Evolutionary conservation across 2,797 vertebrate genomes (phyloP).

Genomic region (Darevskia nairensis): DNA sequence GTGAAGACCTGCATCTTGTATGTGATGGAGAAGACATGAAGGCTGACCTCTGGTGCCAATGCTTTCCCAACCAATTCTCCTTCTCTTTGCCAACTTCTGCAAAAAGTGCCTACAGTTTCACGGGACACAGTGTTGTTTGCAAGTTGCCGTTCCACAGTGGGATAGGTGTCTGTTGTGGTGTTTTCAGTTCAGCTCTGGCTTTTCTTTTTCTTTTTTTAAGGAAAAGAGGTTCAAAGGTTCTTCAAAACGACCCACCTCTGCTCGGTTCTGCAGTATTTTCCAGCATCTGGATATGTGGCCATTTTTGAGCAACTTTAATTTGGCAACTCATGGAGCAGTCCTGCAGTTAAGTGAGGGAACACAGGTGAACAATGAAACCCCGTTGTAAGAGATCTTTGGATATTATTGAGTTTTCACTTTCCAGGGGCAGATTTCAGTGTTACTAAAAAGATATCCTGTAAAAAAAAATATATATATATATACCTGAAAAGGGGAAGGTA

Average conservation of each 20-base stretch:
- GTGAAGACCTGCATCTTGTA: constrained; percentile 36
- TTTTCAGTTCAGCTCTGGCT: not conserved
- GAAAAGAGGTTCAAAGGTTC: not conserved
- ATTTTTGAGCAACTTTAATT: constrained; percentile 12
- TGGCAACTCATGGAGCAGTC: constrained; percentile 23
- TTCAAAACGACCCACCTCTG: constrained; percentile 26
- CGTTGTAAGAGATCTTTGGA: not conserved
- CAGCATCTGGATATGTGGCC: constrained; percentile 6
- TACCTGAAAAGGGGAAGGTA: not conserved
- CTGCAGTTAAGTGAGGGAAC: not conserved
- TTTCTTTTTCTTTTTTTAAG: constrained; percentile 6
- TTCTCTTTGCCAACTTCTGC: constrained; percentile 73
- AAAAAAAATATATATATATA: not conserved
- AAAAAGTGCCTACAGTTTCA: constrained; percentile 90
- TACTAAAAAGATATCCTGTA: constrained; percentile 10
- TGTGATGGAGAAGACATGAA: constrained; percentile 57
- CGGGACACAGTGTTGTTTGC: constrained; percentile 76
- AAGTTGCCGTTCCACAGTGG: constrained; percentile 31
- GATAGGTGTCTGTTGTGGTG: constrained; percentile 20
- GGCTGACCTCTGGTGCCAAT: constrained; percentile 60
- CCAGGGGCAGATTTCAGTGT: not conserved
- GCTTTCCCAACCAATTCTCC: constrained; percentile 61
- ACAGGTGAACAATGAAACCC: not conserved
- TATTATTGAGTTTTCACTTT: not conserved
- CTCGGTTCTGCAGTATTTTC: not conserved